A percentile compares a stretch with the other conserved stretches of the same genome.
Conservation (phyloP, 2,113 vertebrate genomes). For the Rhineura floridana region DNA sequence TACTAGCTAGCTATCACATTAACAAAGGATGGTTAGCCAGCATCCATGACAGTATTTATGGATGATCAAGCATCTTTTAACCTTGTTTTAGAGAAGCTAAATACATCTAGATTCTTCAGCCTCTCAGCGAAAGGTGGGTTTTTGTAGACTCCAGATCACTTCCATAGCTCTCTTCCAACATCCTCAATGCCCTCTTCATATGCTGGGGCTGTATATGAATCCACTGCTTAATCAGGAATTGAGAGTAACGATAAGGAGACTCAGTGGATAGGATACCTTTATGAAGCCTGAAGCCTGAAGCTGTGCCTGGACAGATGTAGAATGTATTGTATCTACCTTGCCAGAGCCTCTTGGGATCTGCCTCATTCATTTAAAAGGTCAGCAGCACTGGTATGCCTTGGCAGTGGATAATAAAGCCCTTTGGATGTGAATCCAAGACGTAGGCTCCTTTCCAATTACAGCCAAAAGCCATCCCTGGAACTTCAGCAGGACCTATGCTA, state of each 20-base stretch:
- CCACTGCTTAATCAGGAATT: rapidly evolving
- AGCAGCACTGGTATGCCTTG: rapidly evolving
- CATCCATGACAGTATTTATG: neutral
- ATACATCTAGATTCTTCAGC: neutral
- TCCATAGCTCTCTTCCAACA: neutral
- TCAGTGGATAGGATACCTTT: neutral
- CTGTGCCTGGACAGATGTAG: neutral
- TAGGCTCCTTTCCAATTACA: slow-evolving; percentile 14
- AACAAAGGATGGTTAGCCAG: neutral
- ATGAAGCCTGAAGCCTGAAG: neutral
- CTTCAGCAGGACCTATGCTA: neutral
- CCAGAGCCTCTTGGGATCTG: rapidly evolving
- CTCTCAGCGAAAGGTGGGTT: neutral
- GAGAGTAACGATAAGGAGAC: neutral
- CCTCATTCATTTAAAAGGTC: neutral
- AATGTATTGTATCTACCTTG: neutral
- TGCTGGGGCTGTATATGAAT: neutral
- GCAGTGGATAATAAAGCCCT: neutral
- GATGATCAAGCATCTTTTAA: neutral
- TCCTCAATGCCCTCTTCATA: neutral
- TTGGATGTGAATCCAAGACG: slow-evolving; percentile 1
- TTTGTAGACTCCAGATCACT: neutral
- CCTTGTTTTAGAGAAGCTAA: neutral
- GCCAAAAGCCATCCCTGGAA: neutral
- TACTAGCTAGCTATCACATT: neutral